Percentiles rank a stretch among this genome's conserved stretches.
These are phyloP conservation scores for Lydus trimaculatus DNA, from an alignment of 2,888 invertebrate species.

Conservation along the genomic window DNA sequence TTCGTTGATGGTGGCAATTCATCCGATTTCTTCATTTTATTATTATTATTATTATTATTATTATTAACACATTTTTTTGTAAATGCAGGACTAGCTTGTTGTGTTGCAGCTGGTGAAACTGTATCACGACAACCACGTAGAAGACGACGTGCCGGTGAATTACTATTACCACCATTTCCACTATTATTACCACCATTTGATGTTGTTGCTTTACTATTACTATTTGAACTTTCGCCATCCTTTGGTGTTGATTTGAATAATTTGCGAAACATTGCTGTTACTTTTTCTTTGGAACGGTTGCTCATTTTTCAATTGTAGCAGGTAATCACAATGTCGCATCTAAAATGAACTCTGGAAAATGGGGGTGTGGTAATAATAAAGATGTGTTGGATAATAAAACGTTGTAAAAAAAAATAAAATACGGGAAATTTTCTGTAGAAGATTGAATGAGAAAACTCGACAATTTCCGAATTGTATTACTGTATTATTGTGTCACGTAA, in stretches of 20 bases:
- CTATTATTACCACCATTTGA: slow-evolving; percentile 52
- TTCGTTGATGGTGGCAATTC: slow-evolving; percentile 63
- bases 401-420: background rate
- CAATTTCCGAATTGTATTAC: background rate
- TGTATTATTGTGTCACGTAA: background rate
- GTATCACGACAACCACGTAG: slow-evolving; percentile 55
- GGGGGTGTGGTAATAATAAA: background rate
- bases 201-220: slow-evolving; percentile 57
- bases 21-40: slow-evolving; percentile 49
- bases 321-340: slow-evolving; percentile 4
- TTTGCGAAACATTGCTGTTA: slow-evolving; percentile 80
- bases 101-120: slow-evolving; percentile 57
- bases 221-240: slow-evolving; percentile 65
- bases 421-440: background rate
- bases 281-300: slow-evolving; percentile 82
- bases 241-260: slow-evolving; percentile 77
- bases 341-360: background rate
- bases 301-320: slow-evolving; percentile 67
- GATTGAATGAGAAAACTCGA: background rate
- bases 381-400: background rate
- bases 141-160: slow-evolving; percentile 57
- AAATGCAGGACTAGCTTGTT: slow-evolving; percentile 55
- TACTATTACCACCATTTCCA: slow-evolving; percentile 49
- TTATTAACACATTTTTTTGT: slow-evolving; percentile 26
- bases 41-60: too few species aligned